phyloP scores from a whole-genome alignment of 2,888 invertebrate species.

The Phyto melanocephala region DNA sequence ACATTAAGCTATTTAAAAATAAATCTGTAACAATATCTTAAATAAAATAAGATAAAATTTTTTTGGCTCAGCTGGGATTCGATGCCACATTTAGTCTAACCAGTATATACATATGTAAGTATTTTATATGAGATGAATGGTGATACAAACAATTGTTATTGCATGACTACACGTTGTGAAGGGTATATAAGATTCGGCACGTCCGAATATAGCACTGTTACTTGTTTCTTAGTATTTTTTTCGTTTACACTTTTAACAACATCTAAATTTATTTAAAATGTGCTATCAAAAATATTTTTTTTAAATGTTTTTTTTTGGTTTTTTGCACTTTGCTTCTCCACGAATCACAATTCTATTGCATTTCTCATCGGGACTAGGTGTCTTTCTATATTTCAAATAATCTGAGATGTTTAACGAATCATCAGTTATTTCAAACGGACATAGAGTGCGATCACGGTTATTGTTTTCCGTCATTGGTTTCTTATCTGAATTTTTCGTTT shows the following conservation, averaged over 20 bases:
- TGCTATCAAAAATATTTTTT: background rate
- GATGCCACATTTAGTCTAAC: too few relatives aligned
- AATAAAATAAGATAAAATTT: too few relatives aligned
- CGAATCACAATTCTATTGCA: background rate
- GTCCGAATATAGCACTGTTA: too few relatives aligned
- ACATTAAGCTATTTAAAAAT: too few relatives aligned
- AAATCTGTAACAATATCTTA: too few relatives aligned
- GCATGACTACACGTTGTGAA: too few relatives aligned
- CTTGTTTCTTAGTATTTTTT: background rate
- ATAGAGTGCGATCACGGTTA: background rate
- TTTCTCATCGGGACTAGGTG: background rate
- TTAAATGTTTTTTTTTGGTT: background rate
- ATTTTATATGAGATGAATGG: too few relatives aligned
- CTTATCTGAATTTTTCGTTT: too few relatives aligned
- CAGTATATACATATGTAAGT: too few relatives aligned
- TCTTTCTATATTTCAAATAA: conserved; percentile 5
- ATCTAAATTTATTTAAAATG: background rate
- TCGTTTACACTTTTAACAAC: background rate
- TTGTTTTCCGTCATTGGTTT: background rate
- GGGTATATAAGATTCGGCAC: too few relatives aligned
- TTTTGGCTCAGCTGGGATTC: too few relatives aligned
- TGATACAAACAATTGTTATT: too few relatives aligned
- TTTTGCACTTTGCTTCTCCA: background rate
- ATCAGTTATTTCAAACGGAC: conserved; percentile 6
- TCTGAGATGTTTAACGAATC: background rate